Evolutionary conservation across 2,797 vertebrate species (phyloP).

Genomic region (Hoplostethus mediterraneus): DNA sequence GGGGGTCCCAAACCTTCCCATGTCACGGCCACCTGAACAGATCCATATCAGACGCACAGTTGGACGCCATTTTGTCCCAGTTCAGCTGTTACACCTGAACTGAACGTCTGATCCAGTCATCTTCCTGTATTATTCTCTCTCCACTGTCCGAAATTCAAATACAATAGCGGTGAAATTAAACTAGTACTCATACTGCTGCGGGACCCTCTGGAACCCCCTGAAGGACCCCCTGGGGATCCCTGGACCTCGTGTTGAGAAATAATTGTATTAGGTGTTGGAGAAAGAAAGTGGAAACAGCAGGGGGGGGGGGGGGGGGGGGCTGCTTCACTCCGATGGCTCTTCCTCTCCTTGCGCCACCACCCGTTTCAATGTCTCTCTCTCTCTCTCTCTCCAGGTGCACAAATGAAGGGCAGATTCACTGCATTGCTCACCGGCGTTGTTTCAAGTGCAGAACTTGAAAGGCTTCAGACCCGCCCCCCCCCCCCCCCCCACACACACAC

Average conservation of each 20-base stretch:
- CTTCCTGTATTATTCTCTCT: background rate
- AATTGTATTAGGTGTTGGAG: conserved; percentile 21
- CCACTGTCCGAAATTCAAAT: background rate
- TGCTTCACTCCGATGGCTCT: conserved; percentile 12
- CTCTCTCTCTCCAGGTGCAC: conserved; percentile 67
- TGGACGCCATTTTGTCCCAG: no score
- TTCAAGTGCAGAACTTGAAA: conserved; percentile 79
- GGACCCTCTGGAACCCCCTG: no score
- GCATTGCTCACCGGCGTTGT: conserved; percentile 57
- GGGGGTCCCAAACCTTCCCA: no score
- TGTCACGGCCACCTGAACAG: no score
- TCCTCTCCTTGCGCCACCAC: conserved; percentile 11
- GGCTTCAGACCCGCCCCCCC: conserved; percentile 54
- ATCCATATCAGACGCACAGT: no score
- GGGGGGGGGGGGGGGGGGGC: conserved; percentile 25
- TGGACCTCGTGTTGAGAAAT: conserved; percentile 14
- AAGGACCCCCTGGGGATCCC: conserved; percentile 7
- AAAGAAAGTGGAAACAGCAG: conserved; percentile 19
- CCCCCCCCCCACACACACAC: background rate
- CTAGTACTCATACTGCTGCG: no score
- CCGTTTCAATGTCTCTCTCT: conserved; percentile 11
- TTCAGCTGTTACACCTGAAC: no score
- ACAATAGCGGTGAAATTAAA: background rate
- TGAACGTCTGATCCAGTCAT: background rate
- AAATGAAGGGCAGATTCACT: conserved; percentile 46